Evolutionary conservation across 2,888 invertebrate species (phyloP), one percentile per base, ranked within the genome.

Genomic region (Linnaemya vulpina): DNA sequence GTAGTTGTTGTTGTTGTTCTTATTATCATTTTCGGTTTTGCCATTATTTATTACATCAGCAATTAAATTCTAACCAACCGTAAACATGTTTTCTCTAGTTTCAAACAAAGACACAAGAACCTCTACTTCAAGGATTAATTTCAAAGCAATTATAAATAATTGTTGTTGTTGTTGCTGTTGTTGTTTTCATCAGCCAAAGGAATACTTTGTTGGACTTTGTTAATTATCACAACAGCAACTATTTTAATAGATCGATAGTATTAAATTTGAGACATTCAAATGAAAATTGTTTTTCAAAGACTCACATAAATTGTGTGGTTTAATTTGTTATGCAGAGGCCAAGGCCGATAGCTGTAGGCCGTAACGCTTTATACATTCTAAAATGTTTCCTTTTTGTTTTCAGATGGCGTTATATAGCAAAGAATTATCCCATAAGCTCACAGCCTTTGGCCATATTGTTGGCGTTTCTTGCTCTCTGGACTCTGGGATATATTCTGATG

Each of bases 391-490:
- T 43, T 30, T 46, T 51, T 20, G 4, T 25, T 86, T 87, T 13
- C 82, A 93, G 92, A 88, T 93, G 93, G 93, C 90, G 88, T 13
- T 87, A 89, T 58, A 86, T 92, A 78, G 89, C 89, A 3, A 86
- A 88, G 53, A 87, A 91, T 71, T 93, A 93, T 92, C 83, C 89
- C 13, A 86, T 89, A 65, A 87, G 89, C 53, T 93, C 93, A 40
- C 92, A 91, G 87, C 90, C 89, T 30, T 71, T 92, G 49, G 91
- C 92, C 4, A 86, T 93, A 63, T 83, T 92, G 49, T 87, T 92
- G 35, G 88, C 92, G 63, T 91, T 90, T 53, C 65, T 93, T 22
- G 89, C 89, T 1, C 83, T 92, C 10, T 93, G 93, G 93, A 89
- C 90, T 2, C 89, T 93, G 75, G 92, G 89, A 3, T 92, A 89